Evolutionary conservation across 2,113 vertebrate genomes (phyloP).

Genomic region (Dasypus novemcinctus): DNA sequence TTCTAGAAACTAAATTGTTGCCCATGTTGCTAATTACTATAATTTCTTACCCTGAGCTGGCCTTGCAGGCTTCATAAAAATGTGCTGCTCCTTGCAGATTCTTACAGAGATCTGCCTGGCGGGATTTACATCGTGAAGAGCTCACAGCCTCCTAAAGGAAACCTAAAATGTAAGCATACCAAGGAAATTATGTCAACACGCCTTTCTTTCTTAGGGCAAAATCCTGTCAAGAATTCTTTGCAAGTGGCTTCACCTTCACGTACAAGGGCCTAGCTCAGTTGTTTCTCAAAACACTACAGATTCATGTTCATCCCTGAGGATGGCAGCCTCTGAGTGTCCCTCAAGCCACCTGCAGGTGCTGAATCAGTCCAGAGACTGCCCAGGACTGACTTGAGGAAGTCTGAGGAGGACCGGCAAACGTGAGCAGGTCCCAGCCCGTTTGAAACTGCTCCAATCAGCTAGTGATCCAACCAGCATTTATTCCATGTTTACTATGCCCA

Average conservation of each 20-base stretch:
- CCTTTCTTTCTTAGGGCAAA: not conserved
- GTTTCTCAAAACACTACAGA: not conserved
- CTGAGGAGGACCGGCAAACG: too few relatives aligned
- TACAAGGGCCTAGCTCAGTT: not conserved
- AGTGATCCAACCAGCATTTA: not conserved
- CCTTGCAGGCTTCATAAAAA: not conserved
- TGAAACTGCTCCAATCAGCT: not conserved
- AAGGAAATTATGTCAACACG: not conserved
- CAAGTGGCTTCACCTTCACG: not conserved
- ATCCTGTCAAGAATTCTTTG: not conserved
- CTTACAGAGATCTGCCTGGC: not conserved
- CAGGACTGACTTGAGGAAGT: not conserved
- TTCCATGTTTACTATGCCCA: not conserved
- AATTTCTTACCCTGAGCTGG: not conserved
- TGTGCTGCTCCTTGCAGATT: not conserved
- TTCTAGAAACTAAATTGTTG: not conserved
- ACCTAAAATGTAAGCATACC: not conserved
- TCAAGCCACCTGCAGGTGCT: not conserved
- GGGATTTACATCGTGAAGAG: not conserved
- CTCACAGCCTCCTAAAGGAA: not conserved
- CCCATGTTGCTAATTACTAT: not conserved
- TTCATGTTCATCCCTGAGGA: not conserved
- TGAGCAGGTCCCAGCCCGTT: not conserved
- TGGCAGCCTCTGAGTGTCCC: fast-evolving
- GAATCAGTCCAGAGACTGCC: not conserved